Percentiles rank a stretch among this genome's conserved stretches.
Evolutionary conservation across 1,140 invertebrate genomes (phyloP).

Genomic region (Contarinia nasturtii): DNA sequence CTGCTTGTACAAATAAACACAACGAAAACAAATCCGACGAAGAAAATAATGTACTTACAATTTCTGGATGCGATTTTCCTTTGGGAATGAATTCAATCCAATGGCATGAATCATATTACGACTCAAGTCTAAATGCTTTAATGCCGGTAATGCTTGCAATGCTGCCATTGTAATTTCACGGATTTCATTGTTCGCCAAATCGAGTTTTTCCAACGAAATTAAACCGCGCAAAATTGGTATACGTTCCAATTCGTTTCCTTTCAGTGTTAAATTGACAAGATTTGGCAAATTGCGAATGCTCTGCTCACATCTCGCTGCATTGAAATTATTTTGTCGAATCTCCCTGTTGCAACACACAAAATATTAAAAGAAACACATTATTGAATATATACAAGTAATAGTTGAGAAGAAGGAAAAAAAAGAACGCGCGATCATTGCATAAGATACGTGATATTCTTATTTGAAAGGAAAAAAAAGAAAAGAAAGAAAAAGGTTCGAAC

Average conservation of each 20-base stretch:
- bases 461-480: too few relatives aligned
- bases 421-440: too few relatives aligned
- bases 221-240: slow-evolving; percentile 18
- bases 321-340: background rate
- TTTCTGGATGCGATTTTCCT: slow-evolving; percentile 22
- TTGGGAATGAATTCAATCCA: slow-evolving; percentile 26
- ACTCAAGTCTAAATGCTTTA: slow-evolving; percentile 38
- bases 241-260: slow-evolving; percentile 16
- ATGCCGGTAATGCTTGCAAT: slow-evolving; percentile 36
- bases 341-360: slow-evolving; percentile 5
- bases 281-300: slow-evolving; percentile 26
- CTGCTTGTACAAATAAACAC: too few relatives aligned
- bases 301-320: slow-evolving; percentile 12
- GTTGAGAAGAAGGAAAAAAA: too few relatives aligned
- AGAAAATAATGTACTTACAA: slow-evolving; percentile 25
- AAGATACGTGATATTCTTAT: too few relatives aligned
- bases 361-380: slow-evolving; percentile 5
- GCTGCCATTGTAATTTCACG: slow-evolving; percentile 31
- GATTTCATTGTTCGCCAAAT: slow-evolving; percentile 43
- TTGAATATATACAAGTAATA: too few relatives aligned
- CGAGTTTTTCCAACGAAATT: slow-evolving; percentile 25
- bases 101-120: slow-evolving; percentile 40
- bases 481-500: too few relatives aligned
- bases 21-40: slow-evolving; percentile 5
- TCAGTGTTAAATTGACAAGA: slow-evolving; percentile 21